Base-by-base conservation (phyloP, 2,797 vertebrate genomes). In the Chelon labrosus region DNA sequence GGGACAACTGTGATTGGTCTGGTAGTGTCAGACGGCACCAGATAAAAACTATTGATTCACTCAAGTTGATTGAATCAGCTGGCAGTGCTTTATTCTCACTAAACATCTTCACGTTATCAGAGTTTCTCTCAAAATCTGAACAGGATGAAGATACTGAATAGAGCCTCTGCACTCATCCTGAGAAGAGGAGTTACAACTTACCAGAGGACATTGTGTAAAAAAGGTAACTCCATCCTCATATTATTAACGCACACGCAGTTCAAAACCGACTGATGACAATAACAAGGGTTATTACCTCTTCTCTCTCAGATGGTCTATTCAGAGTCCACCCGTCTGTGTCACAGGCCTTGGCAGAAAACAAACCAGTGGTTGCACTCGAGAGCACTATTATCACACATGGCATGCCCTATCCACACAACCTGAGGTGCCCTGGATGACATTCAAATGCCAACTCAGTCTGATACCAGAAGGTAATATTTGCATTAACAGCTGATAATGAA, bases 301-400 rank as follows among this genome's bases (percentile, higher is more conserved):
- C 73, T 65, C 73, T 65, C 54, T 64, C 82, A 98, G 96, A 93
- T 85, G 61, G 73, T 47, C 75, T 93, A 74, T 88, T 97, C 88
- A 95, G 82, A 79, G 87, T 98, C 77, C 96, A 96, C 52, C 94
- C 96, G 11, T 87, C 87, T 0, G 90, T 98, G 38, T 91, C 93
- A 22, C 88, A 95, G 81, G 96, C 96, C 0, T 37, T 97, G 79
- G 88, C 87, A 50, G 89, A 94, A 39, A 94, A 94, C 69, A 94
- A 85, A 74, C 95, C 97, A 0, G 92, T 97, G 2, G 95, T 97
- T 66, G 97, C 96, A 10, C 91, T 98, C 25, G 97, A 98, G 88
- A 97, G 97, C 83, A 96, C 96, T 2, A 97, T 98, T 59, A 94
- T 98, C 80, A 97, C 97, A 14, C 97, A 97, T 8, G 97, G 97